phyloP scores from a whole-genome alignment of 2,113 vertebrate genomes.

The Sminthopsis crassicaudata region DNA sequence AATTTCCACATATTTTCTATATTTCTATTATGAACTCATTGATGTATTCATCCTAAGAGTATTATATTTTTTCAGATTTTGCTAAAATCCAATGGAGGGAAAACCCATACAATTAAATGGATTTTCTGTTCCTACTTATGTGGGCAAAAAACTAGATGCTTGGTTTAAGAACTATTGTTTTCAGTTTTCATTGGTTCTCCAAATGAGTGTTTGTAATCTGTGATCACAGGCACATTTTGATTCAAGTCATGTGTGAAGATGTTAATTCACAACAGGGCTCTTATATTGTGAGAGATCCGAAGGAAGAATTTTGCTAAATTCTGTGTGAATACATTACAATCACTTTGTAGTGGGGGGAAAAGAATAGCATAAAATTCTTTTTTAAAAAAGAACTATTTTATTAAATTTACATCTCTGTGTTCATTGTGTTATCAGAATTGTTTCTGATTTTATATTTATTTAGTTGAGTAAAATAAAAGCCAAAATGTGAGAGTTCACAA shows the following conservation, averaged over 20 bases:
- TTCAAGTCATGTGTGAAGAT: slow-evolving; percentile 5
- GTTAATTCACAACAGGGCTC: slow-evolving; percentile 1
- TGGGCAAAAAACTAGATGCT: neutral
- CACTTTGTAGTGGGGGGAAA: neutral
- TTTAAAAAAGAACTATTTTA: neutral
- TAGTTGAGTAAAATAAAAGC: neutral
- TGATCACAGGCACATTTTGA: neutral
- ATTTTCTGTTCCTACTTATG: neutral
- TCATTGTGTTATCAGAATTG: neutral
- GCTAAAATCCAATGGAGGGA: neutral
- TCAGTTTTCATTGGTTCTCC: neutral
- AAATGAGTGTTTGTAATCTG: neutral
- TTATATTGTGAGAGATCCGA: neutral
- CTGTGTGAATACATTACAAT: neutral
- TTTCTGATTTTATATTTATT: neutral
- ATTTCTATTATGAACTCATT: neutral
- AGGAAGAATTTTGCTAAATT: neutral
- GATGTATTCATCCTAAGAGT: neutral
- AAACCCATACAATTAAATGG: neutral
- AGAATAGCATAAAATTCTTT: neutral
- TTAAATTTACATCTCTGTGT: neutral
- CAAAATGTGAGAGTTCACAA: neutral
- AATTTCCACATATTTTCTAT: neutral
- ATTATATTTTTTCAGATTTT: neutral
- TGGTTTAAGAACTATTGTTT: neutral